phyloP scores from a whole-genome alignment of 2,113 vertebrate genomes.

The Campylomormyrus numenius region DNA sequence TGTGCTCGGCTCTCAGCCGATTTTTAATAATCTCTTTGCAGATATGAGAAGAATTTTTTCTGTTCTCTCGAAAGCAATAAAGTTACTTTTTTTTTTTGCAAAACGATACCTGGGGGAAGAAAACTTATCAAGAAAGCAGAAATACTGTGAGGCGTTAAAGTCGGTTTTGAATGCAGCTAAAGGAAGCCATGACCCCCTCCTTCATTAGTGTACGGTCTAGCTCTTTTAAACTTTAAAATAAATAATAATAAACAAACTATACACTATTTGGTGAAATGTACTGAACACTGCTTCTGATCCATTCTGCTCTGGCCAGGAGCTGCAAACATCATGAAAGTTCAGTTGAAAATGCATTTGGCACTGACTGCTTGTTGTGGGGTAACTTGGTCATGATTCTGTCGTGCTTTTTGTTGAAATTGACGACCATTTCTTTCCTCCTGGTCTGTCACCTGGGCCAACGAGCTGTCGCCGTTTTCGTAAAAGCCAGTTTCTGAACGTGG shows the following conservation, averaged over 20 bases:
- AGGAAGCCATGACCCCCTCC: background rate
- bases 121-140: slow-evolving; percentile 16
- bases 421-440: background rate
- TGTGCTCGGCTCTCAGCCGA: slow-evolving; percentile 36
- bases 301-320: slow-evolving; percentile 13
- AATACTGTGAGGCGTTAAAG: background rate
- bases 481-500: background rate
- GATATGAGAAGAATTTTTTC: slow-evolving; percentile 30
- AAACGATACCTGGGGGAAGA: slow-evolving; percentile 49
- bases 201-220: background rate
- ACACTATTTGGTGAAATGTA: background rate
- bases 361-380: background rate
- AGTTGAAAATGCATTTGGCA: background rate
- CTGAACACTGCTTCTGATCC: slow-evolving; percentile 23
- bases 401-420: background rate
- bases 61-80: slow-evolving; percentile 45
- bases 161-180: background rate
- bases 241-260: background rate
- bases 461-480: background rate
- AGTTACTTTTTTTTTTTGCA: slow-evolving; percentile 40
- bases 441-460: background rate
- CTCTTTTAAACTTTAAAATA: background rate
- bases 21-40: slow-evolving; percentile 54
- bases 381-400: slow-evolving; percentile 10
- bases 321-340: background rate